Conservation (phyloP, 2,113 vertebrate species). For the Otocyon megalotis region DNA sequence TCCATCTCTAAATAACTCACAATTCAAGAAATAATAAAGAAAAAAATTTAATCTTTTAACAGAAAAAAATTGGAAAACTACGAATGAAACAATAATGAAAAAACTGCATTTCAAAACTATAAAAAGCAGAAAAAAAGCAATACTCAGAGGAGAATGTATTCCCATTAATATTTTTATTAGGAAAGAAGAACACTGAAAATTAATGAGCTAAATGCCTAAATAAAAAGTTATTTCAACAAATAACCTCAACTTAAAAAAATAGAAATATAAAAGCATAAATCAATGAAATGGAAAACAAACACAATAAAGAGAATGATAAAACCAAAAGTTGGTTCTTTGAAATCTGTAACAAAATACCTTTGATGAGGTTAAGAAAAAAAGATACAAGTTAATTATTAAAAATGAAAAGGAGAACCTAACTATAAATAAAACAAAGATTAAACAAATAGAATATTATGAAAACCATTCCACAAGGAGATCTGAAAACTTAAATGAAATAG, state of each 20-base stretch:
- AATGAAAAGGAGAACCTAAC: background rate
- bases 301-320: background rate
- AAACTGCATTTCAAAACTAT: background rate
- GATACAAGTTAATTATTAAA: background rate
- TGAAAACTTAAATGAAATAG: background rate
- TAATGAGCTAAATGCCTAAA: background rate
- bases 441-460: background rate
- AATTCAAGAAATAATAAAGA: background rate
- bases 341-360: background rate
- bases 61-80: background rate
- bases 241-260: background rate
- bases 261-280: background rate
- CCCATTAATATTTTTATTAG: background rate
- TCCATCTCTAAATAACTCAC: background rate
- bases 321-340: background rate
- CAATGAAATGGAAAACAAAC: conserved; percentile 4
- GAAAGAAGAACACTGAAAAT: background rate
- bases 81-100: conserved; percentile 5
- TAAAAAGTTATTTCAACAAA: background rate
- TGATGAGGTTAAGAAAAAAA: background rate
- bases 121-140: background rate
- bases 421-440: background rate
- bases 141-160: background rate
- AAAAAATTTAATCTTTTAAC: background rate
- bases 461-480: background rate